A percentile compares a stretch with the other conserved stretches of the same genome.
Evolutionary conservation across 1,140 invertebrate species (phyloP).

Genomic region (Monochamus saltuarius): DNA sequence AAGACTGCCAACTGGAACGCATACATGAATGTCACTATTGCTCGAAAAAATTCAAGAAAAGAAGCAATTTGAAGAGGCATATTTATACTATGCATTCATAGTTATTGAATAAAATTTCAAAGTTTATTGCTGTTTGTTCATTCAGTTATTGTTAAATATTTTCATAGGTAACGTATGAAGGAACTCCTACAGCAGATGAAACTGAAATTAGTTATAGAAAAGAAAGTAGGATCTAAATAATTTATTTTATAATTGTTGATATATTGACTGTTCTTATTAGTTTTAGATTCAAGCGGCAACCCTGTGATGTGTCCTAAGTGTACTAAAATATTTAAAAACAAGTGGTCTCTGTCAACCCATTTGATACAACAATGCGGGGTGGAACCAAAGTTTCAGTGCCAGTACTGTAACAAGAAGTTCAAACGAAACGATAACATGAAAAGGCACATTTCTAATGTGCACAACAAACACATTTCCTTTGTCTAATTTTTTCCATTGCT

Average conservation of each 20-base stretch:
- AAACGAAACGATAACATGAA: conserved; percentile 28
- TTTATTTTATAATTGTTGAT: too few species aligned
- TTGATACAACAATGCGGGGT: conserved; percentile 31
- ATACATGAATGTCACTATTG: conserved; percentile 18
- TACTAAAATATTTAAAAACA: conserved; percentile 30
- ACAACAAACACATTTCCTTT: neutral
- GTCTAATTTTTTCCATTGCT: neutral
- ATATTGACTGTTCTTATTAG: neutral
- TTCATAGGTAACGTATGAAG: too few species aligned
- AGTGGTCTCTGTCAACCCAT: conserved; percentile 31
- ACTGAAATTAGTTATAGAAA: too few species aligned
- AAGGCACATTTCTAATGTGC: conserved; percentile 13
- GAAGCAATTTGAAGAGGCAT: conserved; percentile 19
- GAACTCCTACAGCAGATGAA: too few species aligned
- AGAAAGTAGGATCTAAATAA: neutral
- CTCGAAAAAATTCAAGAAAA: conserved; percentile 16
- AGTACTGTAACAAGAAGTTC: conserved; percentile 34
- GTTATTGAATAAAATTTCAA: neutral
- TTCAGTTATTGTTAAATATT: too few species aligned
- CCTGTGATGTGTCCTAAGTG: conserved; percentile 22
- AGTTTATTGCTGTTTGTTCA: too few species aligned
- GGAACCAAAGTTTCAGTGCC: conserved; percentile 49
- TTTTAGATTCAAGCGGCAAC: neutral
- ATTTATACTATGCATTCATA: neutral
- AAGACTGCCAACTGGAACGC: conserved; percentile 18